Percentiles rank a stretch among this genome's conserved stretches.
phyloP scores from a whole-genome alignment of 2,888 invertebrate species.

The Syrista parreyssii region DNA sequence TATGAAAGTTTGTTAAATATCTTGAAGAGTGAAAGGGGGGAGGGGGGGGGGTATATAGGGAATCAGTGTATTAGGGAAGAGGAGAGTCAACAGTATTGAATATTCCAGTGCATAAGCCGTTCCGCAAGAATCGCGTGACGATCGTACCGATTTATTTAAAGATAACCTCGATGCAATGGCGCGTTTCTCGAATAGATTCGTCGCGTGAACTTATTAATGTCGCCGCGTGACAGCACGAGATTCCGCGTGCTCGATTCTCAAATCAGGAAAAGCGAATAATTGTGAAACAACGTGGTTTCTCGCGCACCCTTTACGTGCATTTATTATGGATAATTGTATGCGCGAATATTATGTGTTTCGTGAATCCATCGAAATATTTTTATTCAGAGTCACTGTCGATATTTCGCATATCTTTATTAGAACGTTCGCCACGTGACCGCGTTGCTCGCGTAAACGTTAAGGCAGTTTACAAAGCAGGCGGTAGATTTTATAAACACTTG shows the following conservation, averaged over 20 bases:
- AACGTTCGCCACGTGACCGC: background rate
- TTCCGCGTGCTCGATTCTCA: background rate
- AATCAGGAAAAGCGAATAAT: background rate
- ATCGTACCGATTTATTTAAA: background rate
- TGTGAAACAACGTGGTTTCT: background rate
- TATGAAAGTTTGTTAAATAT: background rate
- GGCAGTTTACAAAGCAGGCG: background rate
- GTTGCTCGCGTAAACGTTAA: background rate
- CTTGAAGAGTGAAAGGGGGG: background rate
- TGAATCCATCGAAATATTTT: background rate
- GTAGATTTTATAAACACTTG: background rate
- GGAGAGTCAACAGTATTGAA: background rate
- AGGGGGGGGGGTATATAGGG: background rate
- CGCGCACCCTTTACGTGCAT: background rate
- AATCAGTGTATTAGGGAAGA: background rate
- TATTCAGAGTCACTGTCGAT: background rate
- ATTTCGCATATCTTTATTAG: background rate
- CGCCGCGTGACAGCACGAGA: background rate
- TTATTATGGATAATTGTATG: background rate
- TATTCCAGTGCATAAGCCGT: background rate
- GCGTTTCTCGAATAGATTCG: background rate
- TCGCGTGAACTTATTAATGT: background rate
- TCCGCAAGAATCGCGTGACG: background rate
- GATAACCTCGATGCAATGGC: background rate
- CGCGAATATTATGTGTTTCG: background rate